Evolutionary conservation across 2,888 invertebrate genomes (phyloP), one percentile per base, ranked within the genome.

Genomic region (Apoda limacodes): DNA sequence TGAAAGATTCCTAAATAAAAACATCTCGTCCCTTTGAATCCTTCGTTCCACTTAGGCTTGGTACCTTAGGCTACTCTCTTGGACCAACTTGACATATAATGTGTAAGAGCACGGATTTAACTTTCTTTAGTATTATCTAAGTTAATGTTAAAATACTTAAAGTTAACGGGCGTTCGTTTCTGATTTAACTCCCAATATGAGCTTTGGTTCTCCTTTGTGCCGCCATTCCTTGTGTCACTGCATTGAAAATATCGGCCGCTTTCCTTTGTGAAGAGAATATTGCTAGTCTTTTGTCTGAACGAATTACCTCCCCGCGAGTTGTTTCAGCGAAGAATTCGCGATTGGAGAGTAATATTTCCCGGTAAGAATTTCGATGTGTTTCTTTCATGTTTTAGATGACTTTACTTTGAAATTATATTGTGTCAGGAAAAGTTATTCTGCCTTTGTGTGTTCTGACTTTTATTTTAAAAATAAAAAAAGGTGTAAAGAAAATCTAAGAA

Each of bases 291-390:
- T 78, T 75, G 70, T 74, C 71, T 70, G 69, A 75, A 74, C 72
- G 75, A 76, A 75, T 71, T 72, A 70, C 67, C 70, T 75, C 75
- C 69, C 61, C 60, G 71, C 68, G 63, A 70, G 72, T 72, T 74
- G 76, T 78, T 78, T 78, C 78, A 75, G 76, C 70, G 60, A 52
- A 45, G 74, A 70, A 76, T 71, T 68, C 60, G 59, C 76, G 75
- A 78, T 78, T 76, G 75, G 69, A 75, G 78, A 80, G 76, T 78
- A 76, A 78, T 80, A 78, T 80, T 78, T 76, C 65, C 68, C 67
- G 74, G 69, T 66, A 78, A 76, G 78, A 78, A 76, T 74, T 72
- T 68, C 64, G 62, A 75, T 74, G 71, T 75, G 69, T 72, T 76
- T 69, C 72, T 78, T 80, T 78, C 59, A 74, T 71, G 66, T 71